These are phyloP conservation scores for Lamellibrachia columna DNA, from an alignment of 2,888 invertebrate genomes.

Conservation along the genomic window DNA sequence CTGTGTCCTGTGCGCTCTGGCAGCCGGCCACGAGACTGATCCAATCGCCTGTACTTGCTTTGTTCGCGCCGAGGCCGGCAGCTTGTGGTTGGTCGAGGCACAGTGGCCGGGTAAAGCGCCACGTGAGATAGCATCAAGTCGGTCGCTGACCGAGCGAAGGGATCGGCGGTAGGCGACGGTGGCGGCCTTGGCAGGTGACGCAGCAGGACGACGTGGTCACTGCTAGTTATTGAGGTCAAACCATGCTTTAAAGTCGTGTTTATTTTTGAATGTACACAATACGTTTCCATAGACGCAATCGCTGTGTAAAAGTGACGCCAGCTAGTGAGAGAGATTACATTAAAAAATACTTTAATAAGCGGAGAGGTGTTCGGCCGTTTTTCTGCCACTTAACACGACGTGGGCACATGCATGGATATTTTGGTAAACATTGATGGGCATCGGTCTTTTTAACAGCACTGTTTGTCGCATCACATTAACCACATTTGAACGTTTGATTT, in stretches of 20 bases:
- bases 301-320: too few relatives aligned
- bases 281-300: neutral
- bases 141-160: neutral
- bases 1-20: neutral
- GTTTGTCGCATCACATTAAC: too few relatives aligned
- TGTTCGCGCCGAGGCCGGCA: neutral
- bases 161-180: neutral
- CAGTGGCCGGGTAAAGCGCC: neutral
- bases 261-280: neutral
- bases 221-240: neutral
- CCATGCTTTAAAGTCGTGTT: neutral
- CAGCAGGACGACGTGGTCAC: neutral
- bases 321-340: too few relatives aligned
- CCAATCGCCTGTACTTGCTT: neutral
- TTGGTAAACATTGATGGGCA: too few relatives aligned
- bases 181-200: neutral
- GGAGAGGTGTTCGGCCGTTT: too few relatives aligned
- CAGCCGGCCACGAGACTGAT: neutral
- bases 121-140: neutral
- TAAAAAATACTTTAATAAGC: too few relatives aligned
- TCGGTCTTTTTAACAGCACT: too few relatives aligned
- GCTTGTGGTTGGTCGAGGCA: neutral
- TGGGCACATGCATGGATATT: too few relatives aligned
- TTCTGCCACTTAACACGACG: too few relatives aligned
- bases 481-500: too few relatives aligned